Evolutionary conservation across 1,140 invertebrate species (phyloP).

Genomic region (Caerostris darwini): DNA sequence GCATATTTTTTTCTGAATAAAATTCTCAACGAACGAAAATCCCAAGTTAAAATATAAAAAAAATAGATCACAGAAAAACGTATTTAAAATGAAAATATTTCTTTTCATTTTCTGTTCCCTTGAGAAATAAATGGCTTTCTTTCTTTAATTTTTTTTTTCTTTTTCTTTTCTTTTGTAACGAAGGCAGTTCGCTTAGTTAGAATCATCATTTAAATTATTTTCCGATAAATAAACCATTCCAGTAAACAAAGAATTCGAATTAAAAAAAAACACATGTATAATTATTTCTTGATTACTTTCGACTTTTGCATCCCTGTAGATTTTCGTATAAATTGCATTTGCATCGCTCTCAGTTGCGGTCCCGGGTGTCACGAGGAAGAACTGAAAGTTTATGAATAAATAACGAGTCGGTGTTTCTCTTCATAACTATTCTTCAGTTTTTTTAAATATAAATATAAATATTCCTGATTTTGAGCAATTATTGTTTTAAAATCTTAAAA

Average conservation of each 20-base stretch:
- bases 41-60: neutral
- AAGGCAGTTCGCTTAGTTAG: neutral
- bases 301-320: neutral
- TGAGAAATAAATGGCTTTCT: neutral
- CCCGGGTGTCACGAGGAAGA: neutral
- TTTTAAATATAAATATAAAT: neutral
- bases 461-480: neutral
- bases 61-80: neutral
- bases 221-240: conserved; percentile 1
- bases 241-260: conserved; percentile 7
- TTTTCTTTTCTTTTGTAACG: neutral
- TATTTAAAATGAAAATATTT: conserved; percentile 15
- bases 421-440: neutral
- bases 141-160: too few species aligned
- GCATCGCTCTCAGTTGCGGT: conserved; percentile 3
- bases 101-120: neutral
- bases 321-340: neutral
- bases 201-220: conserved; percentile 24
- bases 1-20: too few species aligned
- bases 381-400: neutral
- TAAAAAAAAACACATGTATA: neutral
- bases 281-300: conserved; percentile 8
- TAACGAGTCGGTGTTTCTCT: neutral
- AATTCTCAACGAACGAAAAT: too few species aligned
- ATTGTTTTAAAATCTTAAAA: conserved; percentile 2